These are phyloP conservation scores for Drosophila lacertosa DNA, from an alignment of 1,140 invertebrate genomes.

Conservation along the genomic window DNA sequence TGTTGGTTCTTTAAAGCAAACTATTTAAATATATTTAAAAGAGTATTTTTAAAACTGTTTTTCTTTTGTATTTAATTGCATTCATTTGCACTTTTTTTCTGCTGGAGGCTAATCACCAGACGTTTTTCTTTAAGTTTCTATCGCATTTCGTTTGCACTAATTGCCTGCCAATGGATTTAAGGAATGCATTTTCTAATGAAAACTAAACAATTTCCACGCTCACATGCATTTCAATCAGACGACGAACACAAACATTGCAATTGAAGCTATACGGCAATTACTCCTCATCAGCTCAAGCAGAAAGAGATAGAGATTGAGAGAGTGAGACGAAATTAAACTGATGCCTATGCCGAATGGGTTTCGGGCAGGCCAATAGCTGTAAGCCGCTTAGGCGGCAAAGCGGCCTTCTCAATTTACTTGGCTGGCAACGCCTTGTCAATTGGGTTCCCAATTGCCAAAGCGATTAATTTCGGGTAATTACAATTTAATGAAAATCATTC, in stretches of 20 bases:
- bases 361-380: slow-evolving; percentile 2
- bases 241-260: slow-evolving; percentile 28
- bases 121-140: slow-evolving; percentile 8
- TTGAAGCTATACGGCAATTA: slow-evolving; percentile 10
- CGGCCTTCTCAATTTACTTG: slow-evolving; percentile 1
- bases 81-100: slow-evolving; percentile 18
- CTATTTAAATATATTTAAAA: no score
- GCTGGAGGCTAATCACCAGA: slow-evolving; percentile 21
- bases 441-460: slow-evolving; percentile 49
- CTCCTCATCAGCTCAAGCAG: not conserved
- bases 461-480: slow-evolving; percentile 73
- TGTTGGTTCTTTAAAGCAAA: no score
- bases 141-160: slow-evolving; percentile 17
- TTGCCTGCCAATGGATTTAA: slow-evolving; percentile 24
- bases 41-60: not conserved
- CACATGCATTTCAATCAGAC: slow-evolving; percentile 35
- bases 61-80: slow-evolving; percentile 4
- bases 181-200: slow-evolving; percentile 27
- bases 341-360: not conserved
- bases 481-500: slow-evolving; percentile 77
- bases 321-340: not conserved
- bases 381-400: slow-evolving; percentile 36
- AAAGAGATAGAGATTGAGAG: not conserved
- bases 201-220: slow-evolving; percentile 41
- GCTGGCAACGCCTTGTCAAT: slow-evolving; percentile 11